Evolutionary conservation across 2,888 invertebrate species (phyloP).

Genomic region (Masnerella sp.): DNA sequence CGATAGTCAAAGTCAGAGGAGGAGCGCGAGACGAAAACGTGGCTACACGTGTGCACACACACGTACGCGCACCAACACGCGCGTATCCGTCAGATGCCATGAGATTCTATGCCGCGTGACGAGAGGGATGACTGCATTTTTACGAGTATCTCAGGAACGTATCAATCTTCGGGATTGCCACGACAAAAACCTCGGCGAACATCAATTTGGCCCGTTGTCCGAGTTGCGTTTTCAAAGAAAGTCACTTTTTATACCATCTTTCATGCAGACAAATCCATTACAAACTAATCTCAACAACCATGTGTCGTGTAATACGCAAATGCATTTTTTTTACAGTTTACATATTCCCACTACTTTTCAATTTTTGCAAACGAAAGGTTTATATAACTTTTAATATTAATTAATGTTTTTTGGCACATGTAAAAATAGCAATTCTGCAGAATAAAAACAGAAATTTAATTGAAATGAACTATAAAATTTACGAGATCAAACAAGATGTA

Average conservation of each 20-base stretch:
- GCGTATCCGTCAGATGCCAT: constrained; percentile 22
- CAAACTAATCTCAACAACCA: no score
- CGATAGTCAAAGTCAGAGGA: constrained; percentile 41
- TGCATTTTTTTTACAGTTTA: no score
- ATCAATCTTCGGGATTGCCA: constrained; percentile 44
- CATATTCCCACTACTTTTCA: no score
- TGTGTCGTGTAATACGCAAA: no score
- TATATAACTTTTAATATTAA: no score
- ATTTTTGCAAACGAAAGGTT: no score
- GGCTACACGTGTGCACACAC: background rate
- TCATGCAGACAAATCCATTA: no score
- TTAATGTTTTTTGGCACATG: no score
- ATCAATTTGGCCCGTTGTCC: constrained; percentile 28
- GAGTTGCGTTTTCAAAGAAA: constrained; percentile 22
- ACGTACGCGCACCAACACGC: background rate
- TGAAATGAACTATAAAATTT: no score
- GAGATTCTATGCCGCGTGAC: constrained; percentile 25
- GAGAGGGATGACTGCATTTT: constrained; percentile 52
- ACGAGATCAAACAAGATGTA: no score
- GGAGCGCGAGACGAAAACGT: constrained; percentile 4
- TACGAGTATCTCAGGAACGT: constrained; percentile 49
- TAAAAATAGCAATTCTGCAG: no score
- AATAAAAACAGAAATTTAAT: no score
- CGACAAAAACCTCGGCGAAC: constrained; percentile 32
- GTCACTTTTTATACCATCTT: constrained; percentile 43